Base-by-base conservation (phyloP, 2,888 invertebrate genomes). In the Unio delphinus region DNA sequence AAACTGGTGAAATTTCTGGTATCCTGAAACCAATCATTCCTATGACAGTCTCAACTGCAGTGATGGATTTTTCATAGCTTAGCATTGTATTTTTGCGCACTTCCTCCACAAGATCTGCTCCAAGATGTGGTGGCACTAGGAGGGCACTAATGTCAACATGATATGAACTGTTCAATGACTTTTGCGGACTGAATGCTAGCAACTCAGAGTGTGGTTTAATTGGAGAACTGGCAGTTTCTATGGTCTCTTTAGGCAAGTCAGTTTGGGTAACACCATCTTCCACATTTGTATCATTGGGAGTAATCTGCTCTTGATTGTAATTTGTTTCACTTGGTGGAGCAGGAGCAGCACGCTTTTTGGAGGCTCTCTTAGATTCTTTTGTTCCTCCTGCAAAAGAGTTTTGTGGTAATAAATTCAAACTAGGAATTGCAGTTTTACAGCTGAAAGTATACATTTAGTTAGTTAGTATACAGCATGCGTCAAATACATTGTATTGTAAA, bases 41-140 rank as follows among this genome's bases (percentile, higher is more conserved):
- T 7, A 87, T 67, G n/a, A 88, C 86, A 1, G 84, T 84, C 65
- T 82, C 83, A 62, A 87, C 80, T 1, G 88, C 87, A 26, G 83
- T 74, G 64, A 81, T 75, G 4, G 86, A 87, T 64, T 80, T 82
- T 34, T 82, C 81, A 67, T 86, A 83, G 75, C 87, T 87, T 18
- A 88, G 79, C 11, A 77, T 78, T 4, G 87, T 88, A 66, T 80
- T 84, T 30, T 75, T 74, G 30, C 88, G 79, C 20, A 88, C 80
- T 65, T 80, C 74, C 65, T 87, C 86, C 6, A 87, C 74, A 59
- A 87, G 74, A 17, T 85, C 84, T 18, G 75, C 64, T 1, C 84
- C 86, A 26, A 87, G 72, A 62, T 76, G 75, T 54, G 72, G 68
- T 26, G 83, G 84, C 8, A 83, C 34, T 20, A 70, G 54, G 11